Evolutionary conservation across 1,140 invertebrate species (phyloP).

Genomic region (Diachasmimorpha longicaudata): DNA sequence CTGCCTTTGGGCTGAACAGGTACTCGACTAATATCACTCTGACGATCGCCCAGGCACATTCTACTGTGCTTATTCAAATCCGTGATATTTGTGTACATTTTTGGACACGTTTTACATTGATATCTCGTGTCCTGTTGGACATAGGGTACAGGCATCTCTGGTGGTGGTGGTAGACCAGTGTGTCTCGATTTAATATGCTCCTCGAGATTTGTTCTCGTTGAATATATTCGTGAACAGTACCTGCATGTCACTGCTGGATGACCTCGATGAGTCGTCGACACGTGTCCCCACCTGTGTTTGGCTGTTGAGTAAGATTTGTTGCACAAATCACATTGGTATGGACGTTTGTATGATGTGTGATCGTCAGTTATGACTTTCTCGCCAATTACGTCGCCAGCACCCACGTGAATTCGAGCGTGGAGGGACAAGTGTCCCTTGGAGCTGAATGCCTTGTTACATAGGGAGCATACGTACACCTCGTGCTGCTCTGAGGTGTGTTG

Average conservation of each 20-base stretch:
- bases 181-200: slow-evolving; percentile 63
- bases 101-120: slow-evolving; percentile 56
- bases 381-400: slow-evolving; percentile 58
- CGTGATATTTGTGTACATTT: slow-evolving; percentile 52
- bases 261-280: slow-evolving; percentile 61
- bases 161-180: slow-evolving; percentile 47
- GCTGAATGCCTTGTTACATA: slow-evolving; percentile 63
- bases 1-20: slow-evolving; percentile 34
- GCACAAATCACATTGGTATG: slow-evolving; percentile 64
- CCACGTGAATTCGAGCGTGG: slow-evolving; percentile 62
- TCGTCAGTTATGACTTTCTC: slow-evolving; percentile 61
- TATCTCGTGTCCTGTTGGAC: slow-evolving; percentile 48
- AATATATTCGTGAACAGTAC: slow-evolving; percentile 61
- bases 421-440: slow-evolving; percentile 63
- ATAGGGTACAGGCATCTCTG: slow-evolving; percentile 42
- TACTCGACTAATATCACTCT: slow-evolving; percentile 33
- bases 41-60: slow-evolving; percentile 45
- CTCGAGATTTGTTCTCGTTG: slow-evolving; percentile 60
- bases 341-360: slow-evolving; percentile 61
- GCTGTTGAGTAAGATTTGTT: slow-evolving; percentile 64
- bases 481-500: slow-evolving; percentile 58
- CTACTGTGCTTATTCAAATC: slow-evolving; percentile 55
- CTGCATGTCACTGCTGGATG: slow-evolving; percentile 62
- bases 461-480: slow-evolving; percentile 61
- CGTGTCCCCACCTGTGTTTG: slow-evolving; percentile 65